Evolutionary conservation across 2,113 vertebrate species (phyloP).

Genomic region (Boleophthalmus pectinirostris): DNA sequence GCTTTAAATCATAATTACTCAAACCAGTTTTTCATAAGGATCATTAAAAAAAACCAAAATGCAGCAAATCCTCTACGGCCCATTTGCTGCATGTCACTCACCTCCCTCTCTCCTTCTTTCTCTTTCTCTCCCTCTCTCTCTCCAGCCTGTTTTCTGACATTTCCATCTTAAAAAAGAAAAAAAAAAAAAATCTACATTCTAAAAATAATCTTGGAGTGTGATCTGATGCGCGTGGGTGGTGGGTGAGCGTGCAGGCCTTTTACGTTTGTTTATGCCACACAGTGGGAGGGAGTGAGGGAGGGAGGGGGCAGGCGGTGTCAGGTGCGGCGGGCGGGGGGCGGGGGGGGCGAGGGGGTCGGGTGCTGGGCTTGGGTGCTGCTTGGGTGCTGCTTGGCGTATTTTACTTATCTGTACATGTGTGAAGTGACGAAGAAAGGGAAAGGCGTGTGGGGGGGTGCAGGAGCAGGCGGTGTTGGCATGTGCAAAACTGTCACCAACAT

Average conservation of each 20-base stretch:
- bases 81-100: slow-evolving; percentile 1
- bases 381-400: slow-evolving; percentile 73
- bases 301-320: slow-evolving; percentile 28
- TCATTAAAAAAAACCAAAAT: no score
- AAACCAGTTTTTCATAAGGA: no score
- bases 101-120: neutral
- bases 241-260: slow-evolving; percentile 29
- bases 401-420: slow-evolving; percentile 64
- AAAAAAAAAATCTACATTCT: neutral
- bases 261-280: slow-evolving; percentile 36
- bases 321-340: no score
- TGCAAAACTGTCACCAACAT: slow-evolving; percentile 78
- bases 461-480: slow-evolving; percentile 53
- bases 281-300: no score
- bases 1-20: no score
- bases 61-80: neutral
- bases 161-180: neutral
- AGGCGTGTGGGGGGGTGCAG: slow-evolving; percentile 11
- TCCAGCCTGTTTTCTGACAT: no score
- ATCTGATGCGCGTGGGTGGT: slow-evolving; percentile 26
- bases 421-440: slow-evolving; percentile 67
- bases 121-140: no score
- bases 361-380: slow-evolving; percentile 20
- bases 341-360: neutral
- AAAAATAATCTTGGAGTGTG: slow-evolving; percentile 36